These are phyloP conservation scores for Actinernus sp. DNA, from an alignment of 92 coral and sea anemone species.

Conservation along the genomic window DNA sequence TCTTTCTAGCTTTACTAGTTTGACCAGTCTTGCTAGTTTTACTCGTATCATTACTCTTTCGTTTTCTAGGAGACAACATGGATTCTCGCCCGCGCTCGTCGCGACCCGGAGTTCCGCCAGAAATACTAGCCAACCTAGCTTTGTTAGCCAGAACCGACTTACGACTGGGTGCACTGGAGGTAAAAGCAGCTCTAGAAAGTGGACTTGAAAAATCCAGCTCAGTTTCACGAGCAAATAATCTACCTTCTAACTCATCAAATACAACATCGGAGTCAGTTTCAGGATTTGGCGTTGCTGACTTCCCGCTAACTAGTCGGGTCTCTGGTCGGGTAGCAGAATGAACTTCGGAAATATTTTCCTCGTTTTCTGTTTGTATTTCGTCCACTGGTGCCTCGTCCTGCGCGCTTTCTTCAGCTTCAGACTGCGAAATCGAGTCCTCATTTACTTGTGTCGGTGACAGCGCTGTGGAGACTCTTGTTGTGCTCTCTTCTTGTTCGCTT, in stretches of 20 bases:
- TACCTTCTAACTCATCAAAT: conserved; percentile 75
- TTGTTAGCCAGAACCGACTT: conserved; percentile 29
- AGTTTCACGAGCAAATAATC: conserved; percentile 32
- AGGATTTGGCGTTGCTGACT: conserved; percentile 72
- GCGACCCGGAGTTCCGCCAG: conserved; percentile 10
- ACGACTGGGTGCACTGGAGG: conserved; percentile 47
- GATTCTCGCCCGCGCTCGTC: conserved; percentile 5
- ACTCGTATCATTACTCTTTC: too few relatives aligned
- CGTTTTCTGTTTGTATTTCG: background rate
- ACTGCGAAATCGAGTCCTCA: background rate
- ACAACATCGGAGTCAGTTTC: conserved; percentile 18
- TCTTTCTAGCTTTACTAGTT: background rate
- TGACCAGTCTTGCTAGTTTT: too few relatives aligned
- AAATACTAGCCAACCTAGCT: background rate
- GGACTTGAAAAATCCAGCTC: conserved; percentile 11
- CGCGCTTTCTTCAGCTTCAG: background rate
- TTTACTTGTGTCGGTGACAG: background rate
- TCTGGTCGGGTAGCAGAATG: conserved; percentile 25
- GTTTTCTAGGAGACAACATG: too few relatives aligned
- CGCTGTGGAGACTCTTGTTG: background rate
- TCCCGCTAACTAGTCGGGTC: conserved; percentile 77
- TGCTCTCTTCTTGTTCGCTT: conserved; percentile 10
- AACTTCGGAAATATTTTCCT: too few relatives aligned
- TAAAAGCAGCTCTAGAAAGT: conserved; percentile 26
- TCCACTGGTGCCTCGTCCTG: background rate